Evolutionary conservation across 2,888 invertebrate species (phyloP).

Genomic region (Pegoplata infirma): DNA sequence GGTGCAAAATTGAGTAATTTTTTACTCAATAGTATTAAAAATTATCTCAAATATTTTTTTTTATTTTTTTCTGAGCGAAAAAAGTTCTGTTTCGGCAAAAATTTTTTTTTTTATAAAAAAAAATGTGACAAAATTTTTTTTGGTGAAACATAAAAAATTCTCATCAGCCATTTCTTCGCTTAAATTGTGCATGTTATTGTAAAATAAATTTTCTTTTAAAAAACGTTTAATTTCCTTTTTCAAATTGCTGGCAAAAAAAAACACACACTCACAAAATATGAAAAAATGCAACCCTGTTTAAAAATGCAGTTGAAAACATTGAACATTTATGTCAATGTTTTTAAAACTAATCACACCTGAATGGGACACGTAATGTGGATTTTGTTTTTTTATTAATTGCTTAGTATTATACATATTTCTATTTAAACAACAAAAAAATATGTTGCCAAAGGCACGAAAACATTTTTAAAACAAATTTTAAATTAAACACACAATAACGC

Average conservation of each 20-base stretch:
- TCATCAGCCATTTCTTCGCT: no score
- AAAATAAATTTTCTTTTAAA: slow-evolving; percentile 1
- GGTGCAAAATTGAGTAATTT: no score
- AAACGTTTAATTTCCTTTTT: slow-evolving; percentile 57
- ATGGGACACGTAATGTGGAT: slow-evolving; percentile 51
- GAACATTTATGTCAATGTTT: slow-evolving; percentile 59
- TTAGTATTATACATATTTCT: slow-evolving; percentile 43
- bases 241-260: neutral
- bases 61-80: no score
- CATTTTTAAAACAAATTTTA: slow-evolving; percentile 61
- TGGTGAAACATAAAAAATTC: no score
- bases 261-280: neutral
- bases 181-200: slow-evolving; percentile 4
- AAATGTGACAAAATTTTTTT: no score
- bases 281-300: neutral
- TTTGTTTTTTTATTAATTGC: slow-evolving; percentile 58
- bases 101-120: no score
- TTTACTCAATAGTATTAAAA: no score
- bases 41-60: no score
- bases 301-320: slow-evolving; percentile 10
- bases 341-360: slow-evolving; percentile 56
- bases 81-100: no score
- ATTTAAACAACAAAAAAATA: slow-evolving; percentile 51
- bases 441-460: slow-evolving; percentile 61
- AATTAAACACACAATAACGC: slow-evolving; percentile 40